Percentiles rank a stretch among this genome's conserved stretches.
phyloP scores from a whole-genome alignment of 2,113 vertebrate genomes.

The Okapia johnstoni region DNA sequence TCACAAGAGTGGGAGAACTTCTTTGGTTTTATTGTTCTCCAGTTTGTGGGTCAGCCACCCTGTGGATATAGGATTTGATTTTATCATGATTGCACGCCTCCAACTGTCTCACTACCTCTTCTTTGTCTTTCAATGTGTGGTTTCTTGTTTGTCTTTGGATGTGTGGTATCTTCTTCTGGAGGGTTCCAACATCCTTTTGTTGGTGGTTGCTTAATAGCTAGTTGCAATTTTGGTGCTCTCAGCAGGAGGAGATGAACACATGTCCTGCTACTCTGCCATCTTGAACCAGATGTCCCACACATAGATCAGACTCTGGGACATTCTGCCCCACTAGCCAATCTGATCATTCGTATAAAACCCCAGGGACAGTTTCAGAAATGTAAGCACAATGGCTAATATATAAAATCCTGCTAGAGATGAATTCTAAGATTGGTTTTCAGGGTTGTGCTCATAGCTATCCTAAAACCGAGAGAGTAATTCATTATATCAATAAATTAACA shows the following conservation, averaged over 20 bases:
- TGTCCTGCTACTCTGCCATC: fast-evolving
- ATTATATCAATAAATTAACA: not conserved
- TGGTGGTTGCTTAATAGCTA: not conserved
- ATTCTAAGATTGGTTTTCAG: not conserved
- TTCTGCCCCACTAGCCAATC: not conserved
- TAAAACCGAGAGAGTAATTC: fast-evolving
- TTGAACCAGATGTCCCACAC: not conserved
- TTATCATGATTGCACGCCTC: not conserved
- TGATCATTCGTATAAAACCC: not conserved
- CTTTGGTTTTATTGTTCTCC: not conserved
- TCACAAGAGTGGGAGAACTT: not conserved
- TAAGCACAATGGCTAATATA: not conserved
- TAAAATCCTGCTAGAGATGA: not conserved
- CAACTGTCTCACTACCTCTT: not conserved
- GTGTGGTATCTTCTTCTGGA: not conserved
- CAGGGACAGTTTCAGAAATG: not conserved
- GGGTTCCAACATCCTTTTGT: not conserved
- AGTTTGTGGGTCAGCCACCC: not conserved
- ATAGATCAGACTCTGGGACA: not conserved
- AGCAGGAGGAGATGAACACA: not conserved
- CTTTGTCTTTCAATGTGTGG: not conserved
- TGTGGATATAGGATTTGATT: not conserved
- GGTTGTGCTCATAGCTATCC: not conserved
- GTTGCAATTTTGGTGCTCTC: not conserved
- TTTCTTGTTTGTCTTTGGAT: not conserved